Evolutionary conservation across 2,797 vertebrate genomes (phyloP).

Genomic region (Sylvilagus floridanus): DNA sequence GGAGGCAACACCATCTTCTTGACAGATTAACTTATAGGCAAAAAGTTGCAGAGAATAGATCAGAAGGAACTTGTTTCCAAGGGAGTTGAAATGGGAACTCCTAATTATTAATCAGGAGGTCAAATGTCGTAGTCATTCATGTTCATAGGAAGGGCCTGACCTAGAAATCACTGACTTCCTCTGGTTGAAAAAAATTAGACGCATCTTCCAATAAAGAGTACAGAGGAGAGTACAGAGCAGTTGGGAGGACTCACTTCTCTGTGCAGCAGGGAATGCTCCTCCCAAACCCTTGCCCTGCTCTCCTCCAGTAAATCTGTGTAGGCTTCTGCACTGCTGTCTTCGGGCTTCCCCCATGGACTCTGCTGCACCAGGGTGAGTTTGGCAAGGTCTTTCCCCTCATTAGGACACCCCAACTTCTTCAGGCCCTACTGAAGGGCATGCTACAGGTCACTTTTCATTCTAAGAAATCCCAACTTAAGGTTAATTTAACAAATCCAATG

Average conservation of each 20-base stretch:
- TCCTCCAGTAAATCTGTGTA: fast-evolving
- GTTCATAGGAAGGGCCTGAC: neutral
- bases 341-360: neutral
- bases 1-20: slow-evolving; percentile 82
- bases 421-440: neutral
- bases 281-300: neutral
- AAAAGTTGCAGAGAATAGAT: slow-evolving; percentile 79
- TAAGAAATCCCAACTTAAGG: neutral
- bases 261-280: neutral
- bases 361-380: fast-evolving
- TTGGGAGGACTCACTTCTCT: neutral
- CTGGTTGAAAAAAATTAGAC: neutral
- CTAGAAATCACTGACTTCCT: neutral
- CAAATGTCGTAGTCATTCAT: neutral
- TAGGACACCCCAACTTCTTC: neutral
- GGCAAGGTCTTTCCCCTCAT: neutral
- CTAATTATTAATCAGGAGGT: slow-evolving; percentile 32
- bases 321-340: neutral
- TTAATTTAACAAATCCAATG: neutral
- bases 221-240: neutral
- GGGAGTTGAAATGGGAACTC: neutral
- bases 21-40: slow-evolving; percentile 82
- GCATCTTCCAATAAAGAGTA: neutral
- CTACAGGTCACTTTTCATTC: neutral
- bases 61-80: slow-evolving; percentile 61